Percentiles rank a stretch among this genome's conserved stretches.
Evolutionary conservation across 2,797 vertebrate species (phyloP).

Genomic region (Heteromormyrus szaboi): DNA sequence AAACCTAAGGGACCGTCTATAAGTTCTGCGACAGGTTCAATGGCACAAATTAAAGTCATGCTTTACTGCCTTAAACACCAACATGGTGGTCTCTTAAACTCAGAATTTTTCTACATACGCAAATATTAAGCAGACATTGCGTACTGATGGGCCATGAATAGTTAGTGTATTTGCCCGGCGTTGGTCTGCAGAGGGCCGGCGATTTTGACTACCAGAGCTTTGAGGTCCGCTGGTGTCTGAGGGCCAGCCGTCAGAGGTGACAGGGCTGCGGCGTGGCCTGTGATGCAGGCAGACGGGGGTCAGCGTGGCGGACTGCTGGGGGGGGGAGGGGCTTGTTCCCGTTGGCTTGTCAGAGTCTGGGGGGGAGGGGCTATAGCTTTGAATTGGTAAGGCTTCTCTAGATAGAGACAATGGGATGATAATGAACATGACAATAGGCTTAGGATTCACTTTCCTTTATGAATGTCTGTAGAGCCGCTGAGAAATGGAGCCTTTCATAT

Average conservation of each 20-base stretch:
- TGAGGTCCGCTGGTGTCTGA: background rate
- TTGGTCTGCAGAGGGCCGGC: background rate
- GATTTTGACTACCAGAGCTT: background rate
- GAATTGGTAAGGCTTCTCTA: background rate
- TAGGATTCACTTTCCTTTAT: background rate
- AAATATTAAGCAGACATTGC: background rate
- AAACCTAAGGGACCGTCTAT: background rate
- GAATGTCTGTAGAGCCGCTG: background rate
- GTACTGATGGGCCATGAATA: background rate
- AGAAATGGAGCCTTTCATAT: background rate
- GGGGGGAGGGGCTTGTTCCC: background rate
- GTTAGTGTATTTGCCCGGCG: background rate
- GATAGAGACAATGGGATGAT: background rate
- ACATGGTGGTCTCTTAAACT: background rate
- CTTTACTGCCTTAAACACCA: background rate
- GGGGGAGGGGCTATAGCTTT: background rate
- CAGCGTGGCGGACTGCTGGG: background rate
- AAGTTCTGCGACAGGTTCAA: background rate
- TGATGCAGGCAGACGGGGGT: background rate
- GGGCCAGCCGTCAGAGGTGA: background rate
- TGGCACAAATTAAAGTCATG: background rate
- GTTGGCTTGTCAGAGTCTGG: background rate
- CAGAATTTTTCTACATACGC: background rate
- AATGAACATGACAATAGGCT: background rate
- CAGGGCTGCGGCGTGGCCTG: background rate